Base-by-base conservation (phyloP, 1,140 invertebrate genomes). In the Eriosoma lanigerum region DNA sequence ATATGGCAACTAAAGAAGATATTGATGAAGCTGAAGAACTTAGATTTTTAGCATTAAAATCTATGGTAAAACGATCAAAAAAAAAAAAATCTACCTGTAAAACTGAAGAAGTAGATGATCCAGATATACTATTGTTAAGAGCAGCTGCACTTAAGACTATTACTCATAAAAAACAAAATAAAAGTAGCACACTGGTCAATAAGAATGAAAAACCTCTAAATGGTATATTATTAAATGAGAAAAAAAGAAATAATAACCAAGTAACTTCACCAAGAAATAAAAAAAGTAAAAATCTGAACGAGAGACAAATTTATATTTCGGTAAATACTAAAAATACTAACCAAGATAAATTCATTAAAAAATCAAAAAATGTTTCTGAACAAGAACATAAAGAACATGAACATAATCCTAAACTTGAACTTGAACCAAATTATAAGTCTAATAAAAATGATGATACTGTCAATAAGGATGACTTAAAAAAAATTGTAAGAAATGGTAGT, bases 401-500 rank as follows among this genome's bases (percentile, higher is more conserved):
- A n/a, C 12, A 8, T 56, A 24, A 26, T 1, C 21, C 26, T 52
- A 29, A 6, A 15, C 13, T 24, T 48, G 38, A 24, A 50, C 32
- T 29, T 46, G 17, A 19, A 26, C 6, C n/a, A n/a, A n/a, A n/a
- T n/a, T n/a, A n/a, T n/a, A n/a, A n/a, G n/a, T n/a, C n/a, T n/a
- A n/a, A n/a, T n/a, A n/a, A 38, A 8, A 38, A 8, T 38, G 32
- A 15, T 46, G 75, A 15, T 26, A 15, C 15, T 38, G 15, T 24
- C 5, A 44, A 38, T 58, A 56, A 76, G 17, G n/a, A 38, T 38
- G 56, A 62, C 2, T 3, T 13, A 1, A 60, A 48, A 6, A 78
- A 78, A 78, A n/a, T 78, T 26, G 19, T 78, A 10, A 78, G 56
- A 62, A 78, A 78, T 62, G 75, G 75, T 19, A 60, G 56, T 78